A percentile compares a stretch with the other conserved stretches of the same genome.
These are phyloP conservation scores for Brachyopa scutellaris DNA, from an alignment of 2,888 invertebrate genomes.

Conservation along the genomic window DNA sequence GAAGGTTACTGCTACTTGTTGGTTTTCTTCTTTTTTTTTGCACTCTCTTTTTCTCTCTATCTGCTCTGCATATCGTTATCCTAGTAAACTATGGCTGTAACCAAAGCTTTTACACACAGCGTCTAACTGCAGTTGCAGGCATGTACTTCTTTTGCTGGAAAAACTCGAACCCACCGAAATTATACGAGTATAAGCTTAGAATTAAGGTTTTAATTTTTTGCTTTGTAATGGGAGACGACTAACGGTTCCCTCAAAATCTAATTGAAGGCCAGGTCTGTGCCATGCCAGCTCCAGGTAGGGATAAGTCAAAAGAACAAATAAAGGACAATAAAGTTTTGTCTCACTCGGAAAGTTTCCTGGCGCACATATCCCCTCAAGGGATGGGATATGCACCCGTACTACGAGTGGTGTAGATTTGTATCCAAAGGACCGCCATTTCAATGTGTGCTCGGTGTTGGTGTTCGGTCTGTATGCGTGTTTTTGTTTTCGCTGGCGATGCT, in stretches of 20 bases:
- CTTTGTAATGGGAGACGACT: conserved; percentile 33
- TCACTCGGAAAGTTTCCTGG: conserved; percentile 37
- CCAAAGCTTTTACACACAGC: conserved; percentile 37
- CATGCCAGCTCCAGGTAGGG: conserved; percentile 22
- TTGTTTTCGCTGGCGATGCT: conserved; percentile 21
- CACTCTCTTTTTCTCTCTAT: neutral
- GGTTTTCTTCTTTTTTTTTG: conserved; percentile 26
- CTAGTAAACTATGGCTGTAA: neutral
- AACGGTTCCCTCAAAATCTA: conserved; percentile 29
- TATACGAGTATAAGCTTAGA: neutral
- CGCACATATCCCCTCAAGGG: conserved; percentile 22
- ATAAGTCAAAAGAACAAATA: neutral
- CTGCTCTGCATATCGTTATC: conserved; percentile 17
- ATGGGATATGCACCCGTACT: too few relatives aligned
- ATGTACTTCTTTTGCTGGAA: conserved; percentile 15
- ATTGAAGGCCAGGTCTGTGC: conserved; percentile 39
- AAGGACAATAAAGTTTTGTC: conserved; percentile 31
- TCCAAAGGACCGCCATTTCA: conserved; percentile 12
- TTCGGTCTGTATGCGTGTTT: neutral
- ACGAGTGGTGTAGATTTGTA: neutral
- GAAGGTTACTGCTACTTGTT: conserved; percentile 71
- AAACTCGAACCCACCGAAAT: too few relatives aligned
- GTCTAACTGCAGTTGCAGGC: conserved; percentile 44
- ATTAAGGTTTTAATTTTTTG: neutral
- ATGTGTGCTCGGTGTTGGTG: neutral